Conservation (phyloP, 2,113 vertebrate genomes). For the Vulpes ferrilata region DNA sequence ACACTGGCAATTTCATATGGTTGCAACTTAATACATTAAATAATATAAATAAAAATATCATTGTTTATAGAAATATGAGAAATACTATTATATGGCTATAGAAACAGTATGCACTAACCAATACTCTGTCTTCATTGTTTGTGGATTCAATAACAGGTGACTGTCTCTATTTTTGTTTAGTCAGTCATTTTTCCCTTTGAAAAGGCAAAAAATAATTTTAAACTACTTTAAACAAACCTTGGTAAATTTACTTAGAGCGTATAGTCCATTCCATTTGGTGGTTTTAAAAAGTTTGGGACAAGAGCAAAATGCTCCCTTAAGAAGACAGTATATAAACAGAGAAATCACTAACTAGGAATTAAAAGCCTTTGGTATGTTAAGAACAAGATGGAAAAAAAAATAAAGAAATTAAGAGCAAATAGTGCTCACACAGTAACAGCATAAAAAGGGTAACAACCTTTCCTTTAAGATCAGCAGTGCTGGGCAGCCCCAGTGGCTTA, state of each 20-base stretch:
- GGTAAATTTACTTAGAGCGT: neutral
- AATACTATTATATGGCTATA: slow-evolving; percentile 26
- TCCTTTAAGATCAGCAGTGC: neutral
- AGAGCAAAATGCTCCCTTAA: slow-evolving; percentile 29
- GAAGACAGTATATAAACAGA: neutral
- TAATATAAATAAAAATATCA: neutral
- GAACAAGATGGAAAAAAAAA: slow-evolving; percentile 16
- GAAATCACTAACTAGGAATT: slow-evolving; percentile 47
- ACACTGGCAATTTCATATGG: neutral
- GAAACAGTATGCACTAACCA: neutral
- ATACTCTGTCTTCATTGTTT: neutral
- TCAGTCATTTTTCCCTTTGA: neutral
- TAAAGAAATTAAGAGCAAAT: slow-evolving; percentile 41
- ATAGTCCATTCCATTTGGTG: neutral
- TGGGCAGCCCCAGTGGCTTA: too few species aligned
- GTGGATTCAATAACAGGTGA: neutral
- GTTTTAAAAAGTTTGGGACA: slow-evolving; percentile 17
- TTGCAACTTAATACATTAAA: neutral
- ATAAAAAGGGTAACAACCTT: slow-evolving; percentile 34
- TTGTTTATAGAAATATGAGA: neutral
- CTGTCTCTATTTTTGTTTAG: neutral
- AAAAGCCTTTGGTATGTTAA: slow-evolving; percentile 16
- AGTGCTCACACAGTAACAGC: neutral
- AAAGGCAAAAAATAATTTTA: slow-evolving; percentile 19
- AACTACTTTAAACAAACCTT: slow-evolving; percentile 8